phyloP scores from a whole-genome alignment of 2,888 invertebrate species.

The Heliconius ismenius region DNA sequence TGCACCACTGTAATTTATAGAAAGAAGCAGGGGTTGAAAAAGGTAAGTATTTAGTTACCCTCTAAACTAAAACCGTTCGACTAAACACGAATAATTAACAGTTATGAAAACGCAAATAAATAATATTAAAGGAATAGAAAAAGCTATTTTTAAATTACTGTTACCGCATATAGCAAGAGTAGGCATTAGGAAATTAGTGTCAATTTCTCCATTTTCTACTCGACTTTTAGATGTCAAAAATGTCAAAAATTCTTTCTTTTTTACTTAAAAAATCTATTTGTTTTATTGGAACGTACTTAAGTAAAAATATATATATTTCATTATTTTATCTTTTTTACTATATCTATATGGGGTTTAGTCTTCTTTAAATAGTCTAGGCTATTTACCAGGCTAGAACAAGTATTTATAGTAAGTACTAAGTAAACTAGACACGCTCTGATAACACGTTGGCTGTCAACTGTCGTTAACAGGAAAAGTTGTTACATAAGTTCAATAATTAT shows the following conservation, averaged over 20 bases:
- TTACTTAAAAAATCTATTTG: too few relatives aligned
- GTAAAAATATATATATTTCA: neutral
- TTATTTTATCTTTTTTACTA: too few relatives aligned
- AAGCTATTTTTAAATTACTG: neutral
- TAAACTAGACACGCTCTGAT: neutral
- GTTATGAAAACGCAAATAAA: neutral
- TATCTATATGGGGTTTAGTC: too few relatives aligned
- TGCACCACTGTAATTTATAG: neutral
- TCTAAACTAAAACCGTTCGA: neutral
- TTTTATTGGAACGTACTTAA: too few relatives aligned
- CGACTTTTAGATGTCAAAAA: too few relatives aligned
- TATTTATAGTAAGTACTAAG: neutral
- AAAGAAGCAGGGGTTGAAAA: neutral
- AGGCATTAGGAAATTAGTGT: too few relatives aligned
- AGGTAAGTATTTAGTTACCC: neutral
- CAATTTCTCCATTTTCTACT: too few relatives aligned
- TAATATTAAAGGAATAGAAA: neutral
- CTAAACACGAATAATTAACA: neutral
- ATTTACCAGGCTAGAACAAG: neutral
- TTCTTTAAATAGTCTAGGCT: neutral
- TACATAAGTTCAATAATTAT: conserved; percentile 2
- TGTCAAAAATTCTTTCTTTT: too few relatives aligned
- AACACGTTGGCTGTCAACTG: neutral
- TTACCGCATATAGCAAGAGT: too few relatives aligned
- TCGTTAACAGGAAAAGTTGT: conserved; percentile 1